Percentiles rank a stretch among this genome's conserved stretches.
These are phyloP conservation scores for Tribolium madens DNA, from an alignment of 1,140 invertebrate genomes.

Conservation along the genomic window DNA sequence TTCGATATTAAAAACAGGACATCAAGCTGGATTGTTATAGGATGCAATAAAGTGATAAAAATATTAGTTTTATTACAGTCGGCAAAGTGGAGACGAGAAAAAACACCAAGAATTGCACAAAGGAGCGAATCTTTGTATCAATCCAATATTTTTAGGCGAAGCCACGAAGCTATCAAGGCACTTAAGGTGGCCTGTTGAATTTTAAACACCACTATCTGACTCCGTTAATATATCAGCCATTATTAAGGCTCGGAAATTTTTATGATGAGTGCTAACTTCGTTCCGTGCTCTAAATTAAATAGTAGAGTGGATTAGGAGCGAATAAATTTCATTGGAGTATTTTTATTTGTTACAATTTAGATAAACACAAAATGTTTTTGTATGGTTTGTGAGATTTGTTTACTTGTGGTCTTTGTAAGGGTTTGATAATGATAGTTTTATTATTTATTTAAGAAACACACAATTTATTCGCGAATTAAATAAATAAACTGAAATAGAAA, in stretches of 20 bases:
- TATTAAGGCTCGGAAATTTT: slow-evolving; percentile 9
- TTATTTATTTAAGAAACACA: neutral
- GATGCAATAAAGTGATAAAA: slow-evolving; percentile 10
- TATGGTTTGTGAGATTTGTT: neutral
- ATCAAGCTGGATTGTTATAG: slow-evolving; percentile 26
- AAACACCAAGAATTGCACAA: neutral
- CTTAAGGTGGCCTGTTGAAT: slow-evolving; percentile 16
- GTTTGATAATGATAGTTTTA: neutral
- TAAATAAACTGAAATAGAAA: neutral
- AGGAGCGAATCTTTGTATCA: neutral
- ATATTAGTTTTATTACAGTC: slow-evolving; percentile 13
- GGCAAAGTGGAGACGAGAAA: slow-evolving; percentile 1
- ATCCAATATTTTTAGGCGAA: neutral
- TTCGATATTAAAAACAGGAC: slow-evolving; percentile 27
- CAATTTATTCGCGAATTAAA: neutral
- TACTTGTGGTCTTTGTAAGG: neutral
- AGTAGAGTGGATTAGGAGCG: too few species aligned
- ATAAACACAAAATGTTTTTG: neutral
- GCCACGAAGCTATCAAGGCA: neutral
- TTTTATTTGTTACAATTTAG: neutral
- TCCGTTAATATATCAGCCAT: neutral
- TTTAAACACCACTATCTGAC: slow-evolving; percentile 6
- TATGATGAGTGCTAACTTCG: neutral
- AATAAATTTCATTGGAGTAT: neutral
- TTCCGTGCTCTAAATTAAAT: neutral